Evolutionary conservation across 92 coral and sea anemone species (phyloP).

Genomic region (Metridium senile): DNA sequence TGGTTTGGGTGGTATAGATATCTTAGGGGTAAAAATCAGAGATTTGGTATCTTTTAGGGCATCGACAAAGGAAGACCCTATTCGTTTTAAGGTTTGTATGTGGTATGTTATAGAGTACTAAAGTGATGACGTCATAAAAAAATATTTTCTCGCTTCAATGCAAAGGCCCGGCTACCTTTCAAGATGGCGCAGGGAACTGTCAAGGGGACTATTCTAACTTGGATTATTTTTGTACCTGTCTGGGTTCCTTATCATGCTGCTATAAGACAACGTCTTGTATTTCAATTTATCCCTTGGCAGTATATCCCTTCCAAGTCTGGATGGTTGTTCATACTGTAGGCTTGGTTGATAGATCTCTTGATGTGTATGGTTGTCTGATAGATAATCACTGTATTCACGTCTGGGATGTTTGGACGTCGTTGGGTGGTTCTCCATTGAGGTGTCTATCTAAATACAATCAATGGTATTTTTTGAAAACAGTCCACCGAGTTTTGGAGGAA

Average conservation of each 20-base stretch:
- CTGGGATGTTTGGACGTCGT: neutral
- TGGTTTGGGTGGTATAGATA: no score
- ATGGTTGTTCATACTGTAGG: neutral
- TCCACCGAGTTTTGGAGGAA: no score
- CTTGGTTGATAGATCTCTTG: neutral
- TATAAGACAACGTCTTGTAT: neutral
- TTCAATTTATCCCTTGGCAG: neutral
- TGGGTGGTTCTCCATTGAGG: neutral
- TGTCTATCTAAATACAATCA: neutral
- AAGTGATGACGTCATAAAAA: no score
- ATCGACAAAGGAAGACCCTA: no score
- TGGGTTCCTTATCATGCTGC: neutral
- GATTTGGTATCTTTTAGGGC: no score
- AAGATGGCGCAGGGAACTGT: no score
- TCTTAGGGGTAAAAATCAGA: no score
- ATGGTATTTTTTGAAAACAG: neutral
- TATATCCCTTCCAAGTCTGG: neutral
- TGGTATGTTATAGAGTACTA: no score
- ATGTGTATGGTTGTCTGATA: neutral
- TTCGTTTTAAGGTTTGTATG: no score
- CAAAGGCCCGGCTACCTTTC: no score
- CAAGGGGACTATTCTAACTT: no score
- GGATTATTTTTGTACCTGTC: conserved; percentile 4
- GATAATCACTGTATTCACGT: neutral
- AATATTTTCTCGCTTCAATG: no score